Conservation (phyloP, 2,113 vertebrate species). For the Saimiri boliviensis region DNA sequence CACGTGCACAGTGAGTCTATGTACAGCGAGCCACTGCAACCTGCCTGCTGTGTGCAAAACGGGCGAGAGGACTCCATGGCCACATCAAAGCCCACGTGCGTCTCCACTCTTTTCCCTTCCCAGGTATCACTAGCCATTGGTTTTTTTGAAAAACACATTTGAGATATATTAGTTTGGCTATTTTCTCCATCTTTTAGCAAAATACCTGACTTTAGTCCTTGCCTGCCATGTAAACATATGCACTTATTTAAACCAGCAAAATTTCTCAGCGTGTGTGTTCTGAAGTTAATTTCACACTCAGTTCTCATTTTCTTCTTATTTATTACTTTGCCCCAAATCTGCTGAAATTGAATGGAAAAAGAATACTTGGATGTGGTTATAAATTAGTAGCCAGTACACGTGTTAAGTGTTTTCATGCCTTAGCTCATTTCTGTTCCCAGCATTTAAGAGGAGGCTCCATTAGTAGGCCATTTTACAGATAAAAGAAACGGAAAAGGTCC, state of each 20-base stretch:
- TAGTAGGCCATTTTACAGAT: not conserved
- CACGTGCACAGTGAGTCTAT: rapidly evolving
- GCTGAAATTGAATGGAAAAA: not conserved
- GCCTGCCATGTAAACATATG: not conserved
- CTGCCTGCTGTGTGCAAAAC: not conserved
- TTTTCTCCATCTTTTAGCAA: conserved; percentile 6
- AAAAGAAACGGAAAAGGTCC: not conserved
- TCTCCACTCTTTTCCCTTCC: not conserved
- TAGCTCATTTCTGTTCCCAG: not conserved
- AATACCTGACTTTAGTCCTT: not conserved
- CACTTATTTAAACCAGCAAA: not conserved
- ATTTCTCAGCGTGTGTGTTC: not conserved
- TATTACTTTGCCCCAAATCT: not conserved
- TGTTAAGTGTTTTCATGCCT: not conserved
- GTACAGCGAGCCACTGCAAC: not conserved
- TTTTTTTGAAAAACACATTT: not conserved
- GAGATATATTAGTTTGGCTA: not conserved
- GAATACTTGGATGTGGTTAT: rapidly evolving
- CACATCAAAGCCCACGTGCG: rapidly evolving
- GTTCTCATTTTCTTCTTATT: not conserved
- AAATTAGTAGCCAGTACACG: not conserved
- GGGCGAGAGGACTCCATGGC: not conserved
- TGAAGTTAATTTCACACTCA: not conserved
- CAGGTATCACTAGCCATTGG: not conserved
- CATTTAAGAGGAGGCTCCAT: not conserved